These are phyloP conservation scores for Masnerella sp. DNA, from an alignment of 2,888 invertebrate genomes.

Conservation along the genomic window DNA sequence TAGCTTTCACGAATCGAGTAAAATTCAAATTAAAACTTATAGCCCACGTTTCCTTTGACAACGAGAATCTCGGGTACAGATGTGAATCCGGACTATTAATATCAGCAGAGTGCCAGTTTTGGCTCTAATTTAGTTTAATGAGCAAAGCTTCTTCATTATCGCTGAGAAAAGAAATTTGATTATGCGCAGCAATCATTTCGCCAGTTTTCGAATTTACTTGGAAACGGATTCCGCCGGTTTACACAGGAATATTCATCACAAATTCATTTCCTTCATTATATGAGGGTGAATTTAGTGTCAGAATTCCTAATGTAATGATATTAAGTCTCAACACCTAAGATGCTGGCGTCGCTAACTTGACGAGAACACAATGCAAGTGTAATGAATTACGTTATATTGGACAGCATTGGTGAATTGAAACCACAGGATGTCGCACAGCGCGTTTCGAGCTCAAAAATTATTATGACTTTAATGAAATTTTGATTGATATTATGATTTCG, in stretches of 20 bases:
- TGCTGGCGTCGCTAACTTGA: conserved; percentile 67
- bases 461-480: conserved; percentile 27
- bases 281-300: conserved; percentile 43
- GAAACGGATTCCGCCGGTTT: conserved; percentile 35
- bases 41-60: conserved; percentile 13
- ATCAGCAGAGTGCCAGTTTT: conserved; percentile 30
- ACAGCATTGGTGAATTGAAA: conserved; percentile 55
- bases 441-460: conserved; percentile 29
- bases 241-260: conserved; percentile 29
- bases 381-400: conserved; percentile 73
- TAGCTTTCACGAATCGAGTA: conserved; percentile 10
- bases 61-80: not conserved
- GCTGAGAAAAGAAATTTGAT: not conserved
- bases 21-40: conserved; percentile 8
- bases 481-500: conserved; percentile 8
- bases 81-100: conserved; percentile 21
- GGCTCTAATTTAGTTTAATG: conserved; percentile 20
- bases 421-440: conserved; percentile 48
- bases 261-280: conserved; percentile 46
- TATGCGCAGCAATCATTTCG: conserved; percentile 7
- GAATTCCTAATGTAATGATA: conserved; percentile 62
- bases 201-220: conserved; percentile 2
- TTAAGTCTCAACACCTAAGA: conserved; percentile 66
- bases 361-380: conserved; percentile 69
- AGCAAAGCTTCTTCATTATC: too few relatives aligned